Conservation (phyloP, 37 sponge, comb jelly and placozoan genomes). For the Beroe forskalii region DNA sequence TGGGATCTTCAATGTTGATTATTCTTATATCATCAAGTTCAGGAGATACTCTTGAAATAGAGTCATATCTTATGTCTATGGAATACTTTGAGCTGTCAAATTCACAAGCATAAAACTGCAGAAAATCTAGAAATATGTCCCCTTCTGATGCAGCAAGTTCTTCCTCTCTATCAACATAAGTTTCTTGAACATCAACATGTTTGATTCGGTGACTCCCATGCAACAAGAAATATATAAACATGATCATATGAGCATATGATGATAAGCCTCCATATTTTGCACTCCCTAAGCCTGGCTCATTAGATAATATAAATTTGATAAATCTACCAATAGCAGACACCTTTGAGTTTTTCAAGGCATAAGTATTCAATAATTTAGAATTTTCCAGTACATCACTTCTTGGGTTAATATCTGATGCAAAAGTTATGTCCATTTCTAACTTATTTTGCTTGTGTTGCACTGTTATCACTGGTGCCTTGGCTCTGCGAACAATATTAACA, state of each 20-base stretch:
- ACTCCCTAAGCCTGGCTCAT: slow-evolving; percentile 18
- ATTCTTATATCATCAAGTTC: neutral
- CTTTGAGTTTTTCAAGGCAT: slow-evolving; percentile 8
- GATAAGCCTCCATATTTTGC: slow-evolving; percentile 21
- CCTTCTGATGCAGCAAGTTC: slow-evolving; percentile 25
- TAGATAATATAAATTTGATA: slow-evolving; percentile 41
- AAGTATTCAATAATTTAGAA: slow-evolving; percentile 5
- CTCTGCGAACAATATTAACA: neutral
- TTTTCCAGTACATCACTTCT: slow-evolving; percentile 30
- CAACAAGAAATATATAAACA: slow-evolving; percentile 31
- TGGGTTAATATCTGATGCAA: neutral
- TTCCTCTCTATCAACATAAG: slow-evolving; percentile 1
- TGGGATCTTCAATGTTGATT: slow-evolving; percentile 19
- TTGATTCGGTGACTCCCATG: neutral
- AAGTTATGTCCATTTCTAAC: slow-evolving; percentile 29
- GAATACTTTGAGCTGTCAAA: slow-evolving; percentile 26
- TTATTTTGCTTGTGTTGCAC: slow-evolving; percentile 6
- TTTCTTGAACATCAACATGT: neutral
- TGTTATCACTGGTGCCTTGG: neutral
- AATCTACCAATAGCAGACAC: slow-evolving; percentile 35
- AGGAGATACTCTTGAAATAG: neutral
- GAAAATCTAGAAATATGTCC: slow-evolving; percentile 49
- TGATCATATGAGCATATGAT: slow-evolving; percentile 24
- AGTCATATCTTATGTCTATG: neutral
- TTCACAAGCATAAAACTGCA: slow-evolving; percentile 50